These are phyloP conservation scores for Timema cristinae DNA, from an alignment of 2,888 invertebrate species.

Conservation along the genomic window DNA sequence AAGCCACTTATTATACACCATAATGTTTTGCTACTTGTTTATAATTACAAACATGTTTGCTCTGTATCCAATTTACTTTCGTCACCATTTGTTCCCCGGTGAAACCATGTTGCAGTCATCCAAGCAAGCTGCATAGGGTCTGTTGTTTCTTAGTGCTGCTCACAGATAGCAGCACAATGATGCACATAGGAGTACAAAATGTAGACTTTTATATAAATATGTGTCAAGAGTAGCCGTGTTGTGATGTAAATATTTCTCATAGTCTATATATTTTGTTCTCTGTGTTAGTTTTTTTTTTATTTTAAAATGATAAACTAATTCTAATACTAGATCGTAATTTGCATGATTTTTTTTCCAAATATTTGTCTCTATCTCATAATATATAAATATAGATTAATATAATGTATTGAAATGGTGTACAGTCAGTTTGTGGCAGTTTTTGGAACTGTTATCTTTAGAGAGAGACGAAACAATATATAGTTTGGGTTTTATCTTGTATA, in stretches of 20 bases:
- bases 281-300: background rate
- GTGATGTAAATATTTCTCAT: slow-evolving; percentile 2
- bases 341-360: background rate
- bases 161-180: slow-evolving; percentile 16
- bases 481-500: slow-evolving; percentile 28
- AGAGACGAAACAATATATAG: slow-evolving; percentile 20
- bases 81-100: too few relatives aligned
- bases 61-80: too few relatives aligned
- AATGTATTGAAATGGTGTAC: too few relatives aligned
- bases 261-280: too few relatives aligned
- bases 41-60: too few relatives aligned
- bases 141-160: too few relatives aligned
- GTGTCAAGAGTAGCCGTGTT: background rate
- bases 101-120: too few relatives aligned
- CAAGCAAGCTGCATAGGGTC: too few relatives aligned
- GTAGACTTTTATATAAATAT: slow-evolving; percentile 39
- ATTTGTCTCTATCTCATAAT: background rate
- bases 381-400: too few relatives aligned
- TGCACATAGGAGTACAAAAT: slow-evolving; percentile 32
- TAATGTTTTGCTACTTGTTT: too few relatives aligned
- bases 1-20: too few relatives aligned
- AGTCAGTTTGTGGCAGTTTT: too few relatives aligned
- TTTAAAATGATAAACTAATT: slow-evolving; percentile 26
- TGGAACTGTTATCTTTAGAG: slow-evolving; percentile 12
- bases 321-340: slow-evolving; percentile 3